A percentile compares a stretch with the other conserved stretches of the same genome.
phyloP scores from a whole-genome alignment of 1,140 invertebrate genomes.

The Schlechtendalia chinensis region DNA sequence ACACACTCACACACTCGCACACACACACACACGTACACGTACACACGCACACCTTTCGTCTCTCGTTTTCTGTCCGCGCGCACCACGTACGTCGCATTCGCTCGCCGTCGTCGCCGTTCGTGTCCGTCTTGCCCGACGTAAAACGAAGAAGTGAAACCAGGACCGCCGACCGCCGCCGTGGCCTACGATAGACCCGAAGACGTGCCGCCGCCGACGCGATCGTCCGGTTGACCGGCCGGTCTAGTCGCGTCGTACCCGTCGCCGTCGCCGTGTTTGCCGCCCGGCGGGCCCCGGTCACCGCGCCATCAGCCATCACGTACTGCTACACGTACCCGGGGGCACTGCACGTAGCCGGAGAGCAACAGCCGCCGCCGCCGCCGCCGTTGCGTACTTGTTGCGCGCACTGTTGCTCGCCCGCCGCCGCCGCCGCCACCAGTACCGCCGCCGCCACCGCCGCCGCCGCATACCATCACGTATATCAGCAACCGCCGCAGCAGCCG shows the following conservation, averaged over 20 bases:
- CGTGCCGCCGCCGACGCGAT: not conserved
- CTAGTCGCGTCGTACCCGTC: not conserved
- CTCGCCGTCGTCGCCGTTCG: not conserved
- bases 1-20: not conserved
- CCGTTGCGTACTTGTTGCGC: constrained; percentile 49
- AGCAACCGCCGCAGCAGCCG: not conserved
- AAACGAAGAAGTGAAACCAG: no score
- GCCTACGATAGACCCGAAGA: no score
- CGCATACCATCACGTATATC: constrained; percentile 47
- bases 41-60: not conserved
- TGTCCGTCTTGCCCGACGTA: no score
- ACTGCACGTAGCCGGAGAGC: constrained; percentile 47
- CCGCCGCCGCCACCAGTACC: constrained; percentile 3
- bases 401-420: constrained; percentile 48
- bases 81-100: not conserved
- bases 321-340: constrained; percentile 49
- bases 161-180: no score
- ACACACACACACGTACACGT: not conserved
- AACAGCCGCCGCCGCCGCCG: constrained; percentile 38
- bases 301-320: constrained; percentile 48
- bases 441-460: not conserved
- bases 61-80: no score
- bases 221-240: constrained; percentile 33
- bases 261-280: constrained; percentile 30
- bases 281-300: constrained; percentile 35